phyloP scores from a whole-genome alignment of 1,140 invertebrate species.

The Trichomalopsis sarcophagae region DNA sequence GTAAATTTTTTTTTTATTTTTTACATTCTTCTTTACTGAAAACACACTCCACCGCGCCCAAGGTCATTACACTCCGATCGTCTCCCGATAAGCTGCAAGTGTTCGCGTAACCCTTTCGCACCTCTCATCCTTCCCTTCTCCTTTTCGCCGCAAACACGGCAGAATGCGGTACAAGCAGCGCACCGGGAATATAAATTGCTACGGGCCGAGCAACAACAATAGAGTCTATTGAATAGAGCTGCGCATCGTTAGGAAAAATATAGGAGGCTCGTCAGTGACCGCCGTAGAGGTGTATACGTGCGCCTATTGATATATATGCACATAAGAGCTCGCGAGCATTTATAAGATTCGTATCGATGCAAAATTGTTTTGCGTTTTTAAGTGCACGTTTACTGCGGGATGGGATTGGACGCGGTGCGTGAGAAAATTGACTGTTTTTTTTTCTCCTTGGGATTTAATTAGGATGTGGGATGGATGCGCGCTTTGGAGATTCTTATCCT shows the following conservation, averaged over 20 bases:
- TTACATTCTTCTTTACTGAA: no score
- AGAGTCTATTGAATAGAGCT: neutral
- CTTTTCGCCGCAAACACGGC: neutral
- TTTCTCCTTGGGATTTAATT: no score
- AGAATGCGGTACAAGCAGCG: constrained; percentile 8
- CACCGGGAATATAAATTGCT: constrained; percentile 14
- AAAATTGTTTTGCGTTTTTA: constrained; percentile 5
- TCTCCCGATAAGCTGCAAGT: no score
- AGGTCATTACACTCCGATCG: no score
- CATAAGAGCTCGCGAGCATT: neutral
- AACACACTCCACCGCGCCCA: no score
- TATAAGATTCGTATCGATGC: constrained; percentile 18
- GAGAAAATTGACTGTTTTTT: no score
- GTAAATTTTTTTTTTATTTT: no score
- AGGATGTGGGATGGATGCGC: no score
- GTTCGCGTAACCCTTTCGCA: no score
- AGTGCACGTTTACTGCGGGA: neutral
- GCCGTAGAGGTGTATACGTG: neutral
- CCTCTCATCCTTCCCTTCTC: neutral
- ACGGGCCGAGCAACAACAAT: constrained; percentile 2
- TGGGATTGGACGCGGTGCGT: no score
- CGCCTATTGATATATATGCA: no score
- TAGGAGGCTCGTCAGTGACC: neutral
- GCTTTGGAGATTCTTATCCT: no score
- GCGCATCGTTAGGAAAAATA: constrained; percentile 1